Evolutionary conservation across 2,113 vertebrate species (phyloP), one percentile per base, ranked within the genome.

Genomic region (Camelus dromedarius): DNA sequence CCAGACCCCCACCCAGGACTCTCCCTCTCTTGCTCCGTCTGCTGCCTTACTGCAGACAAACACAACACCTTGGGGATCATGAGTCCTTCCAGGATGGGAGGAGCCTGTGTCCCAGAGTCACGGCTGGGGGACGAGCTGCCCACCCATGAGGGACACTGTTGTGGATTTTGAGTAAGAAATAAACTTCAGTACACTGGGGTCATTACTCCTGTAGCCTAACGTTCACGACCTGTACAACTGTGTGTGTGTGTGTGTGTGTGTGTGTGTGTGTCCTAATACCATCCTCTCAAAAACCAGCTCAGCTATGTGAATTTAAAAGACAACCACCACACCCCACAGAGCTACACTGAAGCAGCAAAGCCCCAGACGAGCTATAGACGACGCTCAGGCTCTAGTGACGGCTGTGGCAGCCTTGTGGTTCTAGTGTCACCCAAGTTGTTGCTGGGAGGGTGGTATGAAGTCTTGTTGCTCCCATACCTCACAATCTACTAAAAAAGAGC

Each of bases 161-260:
- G n/a, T 42, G 0, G 18, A 22, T 35, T 70, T 73, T 66, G 35
- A 70, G 9, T 12, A 64, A 50, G 20, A 70, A 56, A 18, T 20
- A 50, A 24, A 5, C 26, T n/a, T 67, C 46, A 52, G 3, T 2
- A 30, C 14, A 14, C 0, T 20, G 30, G n/a, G 54, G 26, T 30
- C 28, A 0, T 26, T 15, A 9, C 6, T 26, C 3, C 24, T 5
- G 42, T 0, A 30, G 12, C 84, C 32, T 13, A 9, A n/a, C 19
- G 19, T 9, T 56, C 12, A 50, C 24, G 20, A 0, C 9, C 1
- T 54, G 13, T 4, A n/a, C 18, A 58, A 4, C 19, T 0, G 0
- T 42, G 2, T 12, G 26, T 15, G 28, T 18, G 26, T 6, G 8
- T 35, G 35, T 35, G 35, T 35, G 35, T 30, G 4, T 12, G 0